Conservation (phyloP, 2,888 invertebrate genomes). For the Sipha maydis region DNA sequence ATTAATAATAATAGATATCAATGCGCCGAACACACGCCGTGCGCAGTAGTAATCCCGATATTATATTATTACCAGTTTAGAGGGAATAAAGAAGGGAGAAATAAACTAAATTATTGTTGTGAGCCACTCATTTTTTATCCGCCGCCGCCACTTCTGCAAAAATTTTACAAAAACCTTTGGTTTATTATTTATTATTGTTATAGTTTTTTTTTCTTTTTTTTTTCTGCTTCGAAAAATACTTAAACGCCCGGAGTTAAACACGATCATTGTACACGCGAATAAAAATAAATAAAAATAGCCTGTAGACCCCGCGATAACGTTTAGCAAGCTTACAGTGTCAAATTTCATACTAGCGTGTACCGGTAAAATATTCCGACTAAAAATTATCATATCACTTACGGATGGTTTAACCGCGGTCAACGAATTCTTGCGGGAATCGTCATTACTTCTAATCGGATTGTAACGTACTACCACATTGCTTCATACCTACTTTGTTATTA, state of each 20-base stretch:
- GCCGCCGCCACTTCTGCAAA: not conserved
- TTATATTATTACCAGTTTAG: constrained; percentile 6
- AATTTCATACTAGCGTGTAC: too few species aligned
- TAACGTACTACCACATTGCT: too few species aligned
- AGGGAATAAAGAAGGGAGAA: not conserved
- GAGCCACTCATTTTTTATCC: not conserved
- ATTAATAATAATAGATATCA: constrained; percentile 31
- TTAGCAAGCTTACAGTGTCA: not conserved
- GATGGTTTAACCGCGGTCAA: too few species aligned
- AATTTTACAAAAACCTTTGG: not conserved
- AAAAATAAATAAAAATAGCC: not conserved
- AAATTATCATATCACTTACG: too few species aligned
- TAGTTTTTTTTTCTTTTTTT: too few species aligned
- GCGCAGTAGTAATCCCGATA: not conserved
- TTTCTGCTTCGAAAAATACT: not conserved
- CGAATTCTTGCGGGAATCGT: too few species aligned
- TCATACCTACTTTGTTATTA: too few species aligned
- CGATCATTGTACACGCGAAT: not conserved
- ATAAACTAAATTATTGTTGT: not conserved
- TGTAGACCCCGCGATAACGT: not conserved
- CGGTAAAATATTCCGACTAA: too few species aligned
- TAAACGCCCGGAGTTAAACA: not conserved
- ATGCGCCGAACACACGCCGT: constrained; percentile 20
- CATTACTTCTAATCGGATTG: too few species aligned
- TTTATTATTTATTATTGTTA: not conserved